Conservation (phyloP, 1,140 invertebrate genomes). For the Dinoponera quadriceps region DNA sequence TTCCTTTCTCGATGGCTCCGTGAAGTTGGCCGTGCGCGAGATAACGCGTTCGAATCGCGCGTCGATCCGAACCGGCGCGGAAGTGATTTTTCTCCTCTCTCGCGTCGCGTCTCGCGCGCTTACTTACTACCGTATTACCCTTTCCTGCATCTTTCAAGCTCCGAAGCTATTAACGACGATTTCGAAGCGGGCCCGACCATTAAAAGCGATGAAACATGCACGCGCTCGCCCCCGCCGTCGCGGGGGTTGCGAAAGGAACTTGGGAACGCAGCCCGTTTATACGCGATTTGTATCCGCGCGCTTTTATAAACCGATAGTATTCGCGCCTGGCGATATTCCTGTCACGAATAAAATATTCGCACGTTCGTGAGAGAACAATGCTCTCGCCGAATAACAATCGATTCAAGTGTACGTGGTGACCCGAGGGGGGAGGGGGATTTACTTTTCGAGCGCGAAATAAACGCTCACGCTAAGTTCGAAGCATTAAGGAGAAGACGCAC, state of each 20-base stretch:
- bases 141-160: constrained; percentile 33
- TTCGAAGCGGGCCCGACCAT: constrained; percentile 67
- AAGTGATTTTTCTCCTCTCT: constrained; percentile 9
- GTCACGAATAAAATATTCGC: constrained; percentile 33
- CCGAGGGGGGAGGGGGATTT: not conserved
- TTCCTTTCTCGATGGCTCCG: not conserved
- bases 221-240: constrained; percentile 49
- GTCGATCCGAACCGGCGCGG: not conserved
- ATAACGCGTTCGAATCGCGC: constrained; percentile 40
- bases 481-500: constrained; percentile 40
- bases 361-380: constrained; percentile 8
- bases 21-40: constrained; percentile 8
- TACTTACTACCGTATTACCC: constrained; percentile 6
- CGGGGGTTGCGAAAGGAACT: constrained; percentile 38
- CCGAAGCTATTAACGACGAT: constrained; percentile 46
- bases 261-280: constrained; percentile 33
- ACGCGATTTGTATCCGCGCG: not conserved
- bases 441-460: constrained; percentile 5
- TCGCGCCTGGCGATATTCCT: not conserved
- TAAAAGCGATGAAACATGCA: constrained; percentile 68
- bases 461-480: constrained; percentile 37
- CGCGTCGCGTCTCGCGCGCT: constrained; percentile 6
- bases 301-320: constrained; percentile 12
- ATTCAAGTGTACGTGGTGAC: too few species aligned
- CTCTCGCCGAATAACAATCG: constrained; percentile 13